A percentile compares a stretch with the other conserved stretches of the same genome.
phyloP scores from a whole-genome alignment of 2,113 vertebrate genomes.

The Spea multiplicata region DNA sequence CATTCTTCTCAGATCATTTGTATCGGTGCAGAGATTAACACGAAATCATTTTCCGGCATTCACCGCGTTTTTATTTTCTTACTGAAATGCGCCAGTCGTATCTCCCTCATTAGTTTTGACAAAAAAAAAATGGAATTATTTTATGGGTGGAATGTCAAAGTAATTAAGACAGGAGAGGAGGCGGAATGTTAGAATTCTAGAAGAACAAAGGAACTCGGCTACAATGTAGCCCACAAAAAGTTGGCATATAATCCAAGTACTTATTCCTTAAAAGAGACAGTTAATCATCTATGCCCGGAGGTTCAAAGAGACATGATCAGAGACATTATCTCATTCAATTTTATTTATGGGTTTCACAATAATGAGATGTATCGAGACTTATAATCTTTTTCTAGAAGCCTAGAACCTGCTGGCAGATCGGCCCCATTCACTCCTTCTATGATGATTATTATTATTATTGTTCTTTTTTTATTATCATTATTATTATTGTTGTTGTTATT shows the following conservation, averaged over 20 bases:
- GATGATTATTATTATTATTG: too few species aligned
- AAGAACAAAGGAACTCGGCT: slow-evolving; percentile 42
- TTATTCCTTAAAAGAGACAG: slow-evolving; percentile 53
- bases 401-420: too few species aligned
- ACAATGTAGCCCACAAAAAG: slow-evolving; percentile 45
- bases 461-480: too few species aligned
- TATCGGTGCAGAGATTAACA: slow-evolving; percentile 22
- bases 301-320: slow-evolving; percentile 49
- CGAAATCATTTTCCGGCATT: slow-evolving; percentile 36
- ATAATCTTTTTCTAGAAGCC: too few species aligned
- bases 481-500: too few species aligned
- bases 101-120: slow-evolving; percentile 47
- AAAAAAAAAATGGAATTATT: slow-evolving; percentile 51
- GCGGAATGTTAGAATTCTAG: slow-evolving; percentile 29
- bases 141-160: slow-evolving; percentile 56
- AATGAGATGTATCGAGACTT: too few species aligned
- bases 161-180: slow-evolving; percentile 49
- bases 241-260: slow-evolving; percentile 47
- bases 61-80: neutral
- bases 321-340: slow-evolving; percentile 44
- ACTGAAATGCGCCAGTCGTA: slow-evolving; percentile 1
- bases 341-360: slow-evolving; percentile 46
- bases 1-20: slow-evolving; percentile 24
- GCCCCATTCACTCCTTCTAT: too few species aligned
- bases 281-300: slow-evolving; percentile 58